Evolutionary conservation across 2,797 vertebrate species (phyloP).

Genomic region (Hemitrygon akajei): DNA sequence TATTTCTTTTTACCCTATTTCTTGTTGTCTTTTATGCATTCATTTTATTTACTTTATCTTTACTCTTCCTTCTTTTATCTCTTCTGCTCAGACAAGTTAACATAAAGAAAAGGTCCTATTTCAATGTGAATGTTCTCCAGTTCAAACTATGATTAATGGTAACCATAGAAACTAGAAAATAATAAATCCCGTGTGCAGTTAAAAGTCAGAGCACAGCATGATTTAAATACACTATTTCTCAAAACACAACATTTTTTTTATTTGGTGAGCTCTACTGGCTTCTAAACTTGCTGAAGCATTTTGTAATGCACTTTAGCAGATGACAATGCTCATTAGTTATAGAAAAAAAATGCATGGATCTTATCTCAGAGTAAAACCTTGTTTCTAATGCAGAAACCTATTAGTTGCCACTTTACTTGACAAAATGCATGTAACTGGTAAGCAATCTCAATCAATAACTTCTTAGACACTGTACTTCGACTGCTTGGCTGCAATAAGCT

Average conservation of each 20-base stretch:
- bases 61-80: not conserved
- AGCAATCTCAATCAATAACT: slow-evolving; percentile 5
- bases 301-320: not conserved
- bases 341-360: not conserved
- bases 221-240: not conserved
- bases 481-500: not conserved
- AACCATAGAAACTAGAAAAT: not conserved
- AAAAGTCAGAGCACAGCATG: not conserved
- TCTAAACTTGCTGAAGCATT: not conserved
- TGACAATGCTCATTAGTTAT: not conserved
- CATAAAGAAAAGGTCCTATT: not conserved
- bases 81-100: not conserved
- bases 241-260: not conserved
- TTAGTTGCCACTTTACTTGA: slow-evolving; percentile 3
- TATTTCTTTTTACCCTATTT: not conserved
- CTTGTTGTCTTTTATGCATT: not conserved
- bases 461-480: not conserved
- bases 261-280: not conserved
- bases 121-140: not conserved
- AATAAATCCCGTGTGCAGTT: not conserved
- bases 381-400: not conserved
- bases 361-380: slow-evolving; percentile 1
- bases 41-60: not conserved
- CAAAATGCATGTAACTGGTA: not conserved
- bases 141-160: not conserved